phyloP scores from a whole-genome alignment of 2,113 vertebrate species.

The Cephalopterus ornatus region DNA sequence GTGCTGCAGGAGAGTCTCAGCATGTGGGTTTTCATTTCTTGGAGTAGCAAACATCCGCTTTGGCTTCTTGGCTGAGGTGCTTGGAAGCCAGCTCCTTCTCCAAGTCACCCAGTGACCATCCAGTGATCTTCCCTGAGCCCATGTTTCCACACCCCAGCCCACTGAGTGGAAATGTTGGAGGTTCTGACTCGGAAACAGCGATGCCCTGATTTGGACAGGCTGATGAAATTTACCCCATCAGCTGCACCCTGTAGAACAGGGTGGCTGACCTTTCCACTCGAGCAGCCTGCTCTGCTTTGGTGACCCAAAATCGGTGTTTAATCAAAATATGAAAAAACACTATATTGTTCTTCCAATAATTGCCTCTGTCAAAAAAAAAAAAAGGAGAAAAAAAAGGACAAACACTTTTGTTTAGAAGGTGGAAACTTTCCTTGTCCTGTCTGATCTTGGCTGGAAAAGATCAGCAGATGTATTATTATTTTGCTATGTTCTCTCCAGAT shows the following conservation, averaged over 20 bases:
- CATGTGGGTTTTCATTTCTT: neutral
- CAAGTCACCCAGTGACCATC: neutral
- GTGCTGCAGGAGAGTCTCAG: neutral
- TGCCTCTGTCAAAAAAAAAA: neutral
- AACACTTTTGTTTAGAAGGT: neutral
- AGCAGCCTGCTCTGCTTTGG: neutral
- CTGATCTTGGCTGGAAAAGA: neutral
- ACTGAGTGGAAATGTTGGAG: neutral
- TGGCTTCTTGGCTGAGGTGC: neutral
- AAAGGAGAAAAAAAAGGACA: neutral
- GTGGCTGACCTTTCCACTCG: neutral
- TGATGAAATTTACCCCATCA: neutral
- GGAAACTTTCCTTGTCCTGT: neutral
- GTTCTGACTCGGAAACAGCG: neutral
- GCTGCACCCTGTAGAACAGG: neutral
- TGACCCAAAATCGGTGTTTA: neutral
- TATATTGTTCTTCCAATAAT: neutral
- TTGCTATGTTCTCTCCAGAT: neutral
- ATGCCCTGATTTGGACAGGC: neutral
- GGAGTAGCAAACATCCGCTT: neutral
- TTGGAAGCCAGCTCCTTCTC: neutral
- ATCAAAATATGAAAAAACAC: neutral
- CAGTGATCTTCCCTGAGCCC: neutral
- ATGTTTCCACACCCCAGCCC: fast-evolving
- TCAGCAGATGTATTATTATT: neutral